phyloP scores from a whole-genome alignment of 92 coral and sea anemone species.

The Desmophyllum pertusum region DNA sequence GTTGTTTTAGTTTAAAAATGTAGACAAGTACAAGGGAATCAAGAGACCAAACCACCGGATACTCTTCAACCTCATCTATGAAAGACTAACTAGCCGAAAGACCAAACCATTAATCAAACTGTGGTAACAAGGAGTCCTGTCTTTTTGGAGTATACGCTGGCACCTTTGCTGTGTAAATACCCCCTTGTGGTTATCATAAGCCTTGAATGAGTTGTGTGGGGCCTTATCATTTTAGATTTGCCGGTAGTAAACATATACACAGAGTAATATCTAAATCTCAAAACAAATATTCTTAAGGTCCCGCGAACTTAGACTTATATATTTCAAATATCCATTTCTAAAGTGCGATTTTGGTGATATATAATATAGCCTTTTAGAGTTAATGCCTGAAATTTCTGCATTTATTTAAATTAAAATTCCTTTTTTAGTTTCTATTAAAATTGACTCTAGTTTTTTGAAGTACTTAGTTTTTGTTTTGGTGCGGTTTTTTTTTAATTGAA shows the following conservation, averaged over 20 bases:
- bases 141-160: background rate
- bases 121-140: background rate
- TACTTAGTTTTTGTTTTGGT: background rate
- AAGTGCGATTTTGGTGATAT: background rate
- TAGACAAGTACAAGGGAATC: too few relatives aligned
- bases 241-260: too few relatives aligned
- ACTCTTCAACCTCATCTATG: background rate
- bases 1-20: too few relatives aligned
- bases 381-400: background rate
- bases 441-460: background rate
- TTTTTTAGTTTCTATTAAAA: background rate
- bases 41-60: background rate
- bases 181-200: background rate
- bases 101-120: background rate
- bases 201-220: background rate
- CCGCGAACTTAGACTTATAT: background rate
- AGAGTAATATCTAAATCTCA: too few relatives aligned
- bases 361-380: background rate
- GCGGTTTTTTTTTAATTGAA: background rate
- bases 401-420: background rate
- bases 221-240: too few relatives aligned
- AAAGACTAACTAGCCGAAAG: too few relatives aligned
- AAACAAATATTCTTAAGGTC: too few relatives aligned
- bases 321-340: background rate
- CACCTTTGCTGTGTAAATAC: background rate